phyloP scores from a whole-genome alignment of 2,113 vertebrate species.

The Cromileptes altivelis region DNA sequence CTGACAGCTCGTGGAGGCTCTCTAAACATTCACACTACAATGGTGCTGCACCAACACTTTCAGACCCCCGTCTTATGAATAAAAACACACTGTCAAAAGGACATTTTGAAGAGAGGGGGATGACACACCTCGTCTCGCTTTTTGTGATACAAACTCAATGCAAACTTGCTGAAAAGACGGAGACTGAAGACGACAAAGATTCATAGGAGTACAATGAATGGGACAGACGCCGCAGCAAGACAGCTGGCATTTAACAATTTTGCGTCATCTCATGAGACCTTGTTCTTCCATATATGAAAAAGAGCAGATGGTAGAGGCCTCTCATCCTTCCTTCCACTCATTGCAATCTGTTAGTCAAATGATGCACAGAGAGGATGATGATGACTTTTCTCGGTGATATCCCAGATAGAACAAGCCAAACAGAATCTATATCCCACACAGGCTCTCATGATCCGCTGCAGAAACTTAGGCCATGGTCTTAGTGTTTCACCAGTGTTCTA shows the following conservation, averaged over 20 bases:
- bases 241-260: background rate
- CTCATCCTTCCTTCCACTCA: background rate
- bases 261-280: conserved; percentile 19
- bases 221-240: background rate
- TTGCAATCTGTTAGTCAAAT: conserved; percentile 39
- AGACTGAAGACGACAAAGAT: background rate
- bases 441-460: background rate
- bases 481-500: conserved; percentile 27
- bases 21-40: conserved; percentile 23
- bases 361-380: conserved; percentile 1
- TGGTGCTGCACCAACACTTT: conserved; percentile 23
- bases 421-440: background rate
- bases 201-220: background rate
- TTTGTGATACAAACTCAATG: conserved; percentile 17
- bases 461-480: conserved; percentile 23
- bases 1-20: conserved; percentile 31
- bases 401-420: background rate
- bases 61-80: conserved; percentile 6
- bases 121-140: background rate
- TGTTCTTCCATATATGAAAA: conserved; percentile 3
- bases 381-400: conserved; percentile 12
- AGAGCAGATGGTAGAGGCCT: conserved; percentile 40
- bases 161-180: conserved; percentile 6
- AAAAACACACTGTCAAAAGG: conserved; percentile 4
- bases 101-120: background rate